Conservation (phyloP, 2,888 invertebrate species). For the Idaea dimidiata region DNA sequence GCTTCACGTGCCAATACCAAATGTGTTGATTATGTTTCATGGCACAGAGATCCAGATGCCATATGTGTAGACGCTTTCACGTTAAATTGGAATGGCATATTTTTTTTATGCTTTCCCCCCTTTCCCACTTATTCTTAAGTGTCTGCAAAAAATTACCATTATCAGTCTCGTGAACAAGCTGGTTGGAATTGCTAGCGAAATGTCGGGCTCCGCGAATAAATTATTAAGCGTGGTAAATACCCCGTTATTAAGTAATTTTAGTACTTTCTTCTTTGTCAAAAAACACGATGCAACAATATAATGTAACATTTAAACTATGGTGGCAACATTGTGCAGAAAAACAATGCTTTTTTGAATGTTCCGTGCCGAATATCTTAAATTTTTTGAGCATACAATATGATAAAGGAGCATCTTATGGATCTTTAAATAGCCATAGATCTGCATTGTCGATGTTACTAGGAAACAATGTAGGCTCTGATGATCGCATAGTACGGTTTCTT, state of each 20-base stretch:
- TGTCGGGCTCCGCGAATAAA: too few relatives aligned
- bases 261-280: conserved; percentile 19
- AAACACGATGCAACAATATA: conserved; percentile 20
- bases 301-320: conserved; percentile 16
- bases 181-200: too few relatives aligned
- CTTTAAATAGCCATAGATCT: too few relatives aligned
- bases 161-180: too few relatives aligned
- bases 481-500: background rate
- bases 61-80: conserved; percentile 29
- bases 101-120: conserved; percentile 32
- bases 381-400: too few relatives aligned
- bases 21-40: conserved; percentile 26
- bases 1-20: conserved; percentile 27
- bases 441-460: background rate
- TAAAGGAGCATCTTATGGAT: too few relatives aligned
- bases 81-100: conserved; percentile 20
- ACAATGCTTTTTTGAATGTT: too few relatives aligned
- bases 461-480: conserved; percentile 8
- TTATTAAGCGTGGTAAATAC: too few relatives aligned
- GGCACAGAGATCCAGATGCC: conserved; percentile 30
- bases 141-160: conserved; percentile 24
- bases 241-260: too few relatives aligned
- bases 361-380: too few relatives aligned
- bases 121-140: conserved; percentile 24
- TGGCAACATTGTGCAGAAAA: conserved; percentile 10